These are phyloP conservation scores for Enteromius viviparus DNA, from an alignment of 2,797 vertebrate species.

Conservation along the genomic window DNA sequence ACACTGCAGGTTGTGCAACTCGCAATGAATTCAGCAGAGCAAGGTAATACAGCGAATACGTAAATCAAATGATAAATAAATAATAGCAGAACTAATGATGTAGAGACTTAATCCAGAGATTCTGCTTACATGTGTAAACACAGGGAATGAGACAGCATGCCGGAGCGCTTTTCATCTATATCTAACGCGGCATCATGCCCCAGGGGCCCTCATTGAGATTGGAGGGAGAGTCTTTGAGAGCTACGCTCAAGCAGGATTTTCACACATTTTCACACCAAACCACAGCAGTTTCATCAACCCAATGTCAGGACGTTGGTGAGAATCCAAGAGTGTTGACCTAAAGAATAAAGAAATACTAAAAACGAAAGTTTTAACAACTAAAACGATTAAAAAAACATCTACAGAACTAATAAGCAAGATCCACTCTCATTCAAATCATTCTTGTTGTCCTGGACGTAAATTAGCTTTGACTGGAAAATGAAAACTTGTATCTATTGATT, in stretches of 20 bases:
- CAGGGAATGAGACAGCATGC: constrained; percentile 18
- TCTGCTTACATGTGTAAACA: constrained; percentile 46
- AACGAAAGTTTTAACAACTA: not conserved
- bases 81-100: constrained; percentile 40
- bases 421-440: not conserved
- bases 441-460: constrained; percentile 15
- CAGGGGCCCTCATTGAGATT: constrained; percentile 42
- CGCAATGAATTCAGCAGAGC: not conserved
- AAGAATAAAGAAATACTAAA: not conserved
- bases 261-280: constrained; percentile 9
- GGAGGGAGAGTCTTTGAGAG: constrained; percentile 41
- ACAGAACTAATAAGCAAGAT: not conserved
- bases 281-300: constrained; percentile 12
- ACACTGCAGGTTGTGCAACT: not conserved
- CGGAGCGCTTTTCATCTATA: constrained; percentile 53
- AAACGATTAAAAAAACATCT: not conserved
- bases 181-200: constrained; percentile 44
- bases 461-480: constrained; percentile 19
- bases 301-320: not conserved
- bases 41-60: not conserved
- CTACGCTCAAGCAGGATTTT: constrained; percentile 24
- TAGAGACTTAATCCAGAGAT: constrained; percentile 25
- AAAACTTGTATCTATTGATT: constrained; percentile 38
- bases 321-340: not conserved
- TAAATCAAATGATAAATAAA: constrained; percentile 35